phyloP scores from a whole-genome alignment of 2,888 invertebrate species.

The Proisotoma minuta region DNA sequence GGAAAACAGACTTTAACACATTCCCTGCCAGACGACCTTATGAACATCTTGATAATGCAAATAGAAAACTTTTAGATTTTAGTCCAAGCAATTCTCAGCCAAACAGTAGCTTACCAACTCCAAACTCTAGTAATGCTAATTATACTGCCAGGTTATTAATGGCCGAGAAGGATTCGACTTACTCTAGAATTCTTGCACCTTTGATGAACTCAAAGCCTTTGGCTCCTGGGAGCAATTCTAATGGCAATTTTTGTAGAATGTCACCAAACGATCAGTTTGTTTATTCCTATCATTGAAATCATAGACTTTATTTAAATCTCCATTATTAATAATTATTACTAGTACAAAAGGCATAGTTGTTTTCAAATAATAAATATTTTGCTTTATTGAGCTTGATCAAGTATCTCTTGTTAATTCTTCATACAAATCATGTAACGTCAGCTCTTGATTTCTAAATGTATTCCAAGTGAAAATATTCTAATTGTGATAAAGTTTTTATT shows the following conservation, averaged over 20 bases:
- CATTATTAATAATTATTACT: no score
- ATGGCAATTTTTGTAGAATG: conserved; percentile 31
- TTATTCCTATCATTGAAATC: conserved; percentile 46
- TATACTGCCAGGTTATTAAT: conserved; percentile 42
- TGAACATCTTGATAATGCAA: conserved; percentile 36
- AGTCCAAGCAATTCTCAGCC: conserved; percentile 25
- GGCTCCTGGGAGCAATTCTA: conserved; percentile 18
- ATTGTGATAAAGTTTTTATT: no score
- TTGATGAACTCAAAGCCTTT: conserved; percentile 40
- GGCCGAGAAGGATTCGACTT: conserved; percentile 44
- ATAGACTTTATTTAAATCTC: no score
- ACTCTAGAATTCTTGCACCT: conserved; percentile 44
- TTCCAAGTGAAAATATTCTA: no score
- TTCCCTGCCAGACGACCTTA: conserved; percentile 43
- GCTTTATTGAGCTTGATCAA: no score
- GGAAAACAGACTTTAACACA: conserved; percentile 18
- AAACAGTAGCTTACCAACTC: conserved; percentile 15
- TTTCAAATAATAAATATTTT: no score
- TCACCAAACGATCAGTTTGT: conserved; percentile 42
- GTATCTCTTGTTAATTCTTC: no score
- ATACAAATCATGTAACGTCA: no score
- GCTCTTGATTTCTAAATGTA: no score
- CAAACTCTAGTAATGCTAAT: conserved; percentile 15
- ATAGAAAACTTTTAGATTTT: conserved; percentile 40
- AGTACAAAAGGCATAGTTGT: no score